Evolutionary conservation across 2,797 vertebrate genomes (phyloP), one percentile per base, ranked within the genome.

Genomic region (Australoheros facetus): DNA sequence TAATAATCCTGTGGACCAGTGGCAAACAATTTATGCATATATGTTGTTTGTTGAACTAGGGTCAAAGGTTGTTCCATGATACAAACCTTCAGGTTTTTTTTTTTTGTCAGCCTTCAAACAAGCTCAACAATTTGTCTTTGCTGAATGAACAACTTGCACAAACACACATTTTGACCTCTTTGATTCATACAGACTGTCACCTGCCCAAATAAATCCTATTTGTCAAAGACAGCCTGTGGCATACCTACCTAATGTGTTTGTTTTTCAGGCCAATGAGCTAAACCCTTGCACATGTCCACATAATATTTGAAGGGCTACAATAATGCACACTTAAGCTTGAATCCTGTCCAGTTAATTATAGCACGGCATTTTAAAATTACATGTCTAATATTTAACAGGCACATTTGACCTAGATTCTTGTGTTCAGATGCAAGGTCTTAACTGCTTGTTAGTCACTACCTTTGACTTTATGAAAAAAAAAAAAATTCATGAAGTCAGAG

Each of bases 1-100:
- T 19, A 48, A 48, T 69, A 13, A 56, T 37, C 37, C 2, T 32
- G 6, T 32, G 11, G 10, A 17, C 17, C 42, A 30, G 10, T 30
- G 48, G 26, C 4, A 51, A 34, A 9, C 32, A 34, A 8, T 7
- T 9, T 32, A 32, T 32, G 32, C 32, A 32, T 32, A 32, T 32
- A 32, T 7, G 32, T 32, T 32, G 32, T 32, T 32, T 32, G 26
- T 75, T 39, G 78, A 16, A 77, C n/a, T 51, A 3, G 48, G 76
- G 55, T 84, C 73, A 88, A 81, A 80, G 79, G 76, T 79, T 75
- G 45, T 77, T 82, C 30, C 17, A 48, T 83, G 66, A 85, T 66
- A 62, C 9, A 77, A 78, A 85, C 28, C 16, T 26, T 75, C 30
- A 57, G 69, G 21, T 55, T 53, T 75, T 34, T 87, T 79, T 87